A percentile compares a stretch with the other conserved stretches of the same genome.
Evolutionary conservation across 2,797 vertebrate species (phyloP).

Genomic region (Pangasius larnaudii): DNA sequence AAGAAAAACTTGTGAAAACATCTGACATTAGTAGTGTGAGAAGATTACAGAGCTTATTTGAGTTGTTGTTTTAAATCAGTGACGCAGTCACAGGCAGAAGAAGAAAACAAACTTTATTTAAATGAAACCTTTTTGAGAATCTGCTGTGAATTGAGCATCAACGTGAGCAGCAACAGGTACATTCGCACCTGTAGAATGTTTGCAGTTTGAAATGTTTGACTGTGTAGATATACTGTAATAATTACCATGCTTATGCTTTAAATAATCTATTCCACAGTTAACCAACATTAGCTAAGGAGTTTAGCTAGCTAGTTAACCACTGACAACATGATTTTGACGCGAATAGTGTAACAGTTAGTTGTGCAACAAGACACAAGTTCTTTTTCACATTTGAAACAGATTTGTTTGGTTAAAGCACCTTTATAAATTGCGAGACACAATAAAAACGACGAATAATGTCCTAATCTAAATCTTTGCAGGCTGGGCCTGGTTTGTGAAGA

Average conservation of each 20-base stretch:
- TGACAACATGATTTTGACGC: not conserved
- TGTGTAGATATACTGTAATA: not conserved
- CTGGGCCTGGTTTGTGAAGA: conserved; percentile 20
- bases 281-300: not conserved
- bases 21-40: no score
- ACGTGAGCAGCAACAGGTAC: not conserved
- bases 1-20: not conserved
- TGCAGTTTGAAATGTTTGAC: not conserved
- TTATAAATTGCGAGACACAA: not conserved
- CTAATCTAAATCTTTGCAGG: conserved; percentile 8
- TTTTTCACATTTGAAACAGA: not conserved
- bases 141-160: not conserved
- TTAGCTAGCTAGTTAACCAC: not conserved
- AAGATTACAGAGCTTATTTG: no score
- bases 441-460: not conserved
- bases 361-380: not conserved
- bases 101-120: not conserved
- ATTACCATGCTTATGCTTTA: no score
- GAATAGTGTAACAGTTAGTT: not conserved
- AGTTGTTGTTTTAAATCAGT: no score
- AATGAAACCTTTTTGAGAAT: not conserved
- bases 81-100: not conserved
- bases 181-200: not conserved
- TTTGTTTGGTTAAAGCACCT: not conserved
- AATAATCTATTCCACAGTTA: not conserved